phyloP scores from a whole-genome alignment of 2,113 vertebrate genomes.

The Hemicordylus capensis region DNA sequence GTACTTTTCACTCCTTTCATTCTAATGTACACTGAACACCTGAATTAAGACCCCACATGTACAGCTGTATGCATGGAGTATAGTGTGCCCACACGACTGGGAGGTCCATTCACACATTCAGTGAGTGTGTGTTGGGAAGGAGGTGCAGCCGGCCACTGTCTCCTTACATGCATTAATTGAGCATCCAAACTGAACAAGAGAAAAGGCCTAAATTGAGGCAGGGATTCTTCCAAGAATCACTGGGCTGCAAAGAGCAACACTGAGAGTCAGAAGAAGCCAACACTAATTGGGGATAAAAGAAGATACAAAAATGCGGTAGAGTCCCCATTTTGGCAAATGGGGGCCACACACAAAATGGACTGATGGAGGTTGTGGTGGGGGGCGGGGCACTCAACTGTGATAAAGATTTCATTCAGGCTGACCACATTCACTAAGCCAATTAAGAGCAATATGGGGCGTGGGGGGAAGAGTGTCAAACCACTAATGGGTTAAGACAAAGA shows the following conservation, averaged over 20 bases:
- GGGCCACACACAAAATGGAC: conserved; percentile 53
- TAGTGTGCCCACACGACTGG: too few relatives aligned
- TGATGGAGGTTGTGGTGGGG: conserved; percentile 39
- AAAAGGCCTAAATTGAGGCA: neutral
- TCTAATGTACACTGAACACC: too few relatives aligned
- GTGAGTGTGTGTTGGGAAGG: too few relatives aligned
- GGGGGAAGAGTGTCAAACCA: conserved; percentile 66
- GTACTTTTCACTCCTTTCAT: too few relatives aligned
- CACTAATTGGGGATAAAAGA: neutral
- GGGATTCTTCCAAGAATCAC: neutral
- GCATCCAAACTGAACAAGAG: too few relatives aligned
- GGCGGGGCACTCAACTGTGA: conserved; percentile 46
- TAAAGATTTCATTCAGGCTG: conserved; percentile 73
- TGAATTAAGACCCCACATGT: too few relatives aligned
- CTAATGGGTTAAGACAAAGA: conserved; percentile 69
- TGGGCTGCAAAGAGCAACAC: neutral
- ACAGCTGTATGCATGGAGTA: too few relatives aligned
- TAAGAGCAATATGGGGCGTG: conserved; percentile 64
- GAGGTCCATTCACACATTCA: too few relatives aligned
- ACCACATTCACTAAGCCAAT: conserved; percentile 75
- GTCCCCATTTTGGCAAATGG: conserved; percentile 66
- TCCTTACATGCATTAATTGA: too few relatives aligned
- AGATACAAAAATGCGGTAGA: too few relatives aligned
- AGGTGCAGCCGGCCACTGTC: too few relatives aligned
- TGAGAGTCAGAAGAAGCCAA: neutral